These are phyloP conservation scores for Ischnus inquisitorius DNA, from an alignment of 2,888 invertebrate species.

Conservation along the genomic window DNA sequence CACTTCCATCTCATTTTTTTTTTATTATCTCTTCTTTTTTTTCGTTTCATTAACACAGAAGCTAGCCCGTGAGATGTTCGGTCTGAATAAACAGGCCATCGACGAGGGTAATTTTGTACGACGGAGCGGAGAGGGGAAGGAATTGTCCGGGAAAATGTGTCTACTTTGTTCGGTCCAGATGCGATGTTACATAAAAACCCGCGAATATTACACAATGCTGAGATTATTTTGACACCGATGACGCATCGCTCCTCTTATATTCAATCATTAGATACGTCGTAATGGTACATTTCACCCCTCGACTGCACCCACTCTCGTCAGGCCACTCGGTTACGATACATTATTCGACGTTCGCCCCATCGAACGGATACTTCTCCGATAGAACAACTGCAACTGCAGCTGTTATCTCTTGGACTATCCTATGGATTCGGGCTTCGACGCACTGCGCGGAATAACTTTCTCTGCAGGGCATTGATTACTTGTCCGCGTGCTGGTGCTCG, in stretches of 20 bases:
- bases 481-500: constrained; percentile 56
- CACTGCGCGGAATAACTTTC: constrained; percentile 14
- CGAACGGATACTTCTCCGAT: constrained; percentile 28
- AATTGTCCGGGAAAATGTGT: constrained; percentile 8
- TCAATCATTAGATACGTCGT: constrained; percentile 56
- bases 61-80: background rate
- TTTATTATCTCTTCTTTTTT: background rate
- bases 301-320: constrained; percentile 10
- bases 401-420: too few species aligned
- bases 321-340: constrained; percentile 45
- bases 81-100: constrained; percentile 44
- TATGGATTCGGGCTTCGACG: too few species aligned
- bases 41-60: background rate
- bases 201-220: background rate
- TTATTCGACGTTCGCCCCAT: constrained; percentile 50
- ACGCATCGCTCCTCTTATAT: constrained; percentile 58
- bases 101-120: constrained; percentile 34
- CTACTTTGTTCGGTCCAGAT: constrained; percentile 32
- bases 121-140: background rate
- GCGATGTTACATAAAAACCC: constrained; percentile 25
- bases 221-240: constrained; percentile 59
- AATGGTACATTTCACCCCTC: constrained; percentile 40
- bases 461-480: constrained; percentile 58
- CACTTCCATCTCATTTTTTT: background rate
- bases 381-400: constrained; percentile 67